Percentiles rank a stretch among this genome's conserved stretches.
These are phyloP conservation scores for Pomacea maculata DNA, from an alignment of 1,140 invertebrate genomes.

Conservation along the genomic window DNA sequence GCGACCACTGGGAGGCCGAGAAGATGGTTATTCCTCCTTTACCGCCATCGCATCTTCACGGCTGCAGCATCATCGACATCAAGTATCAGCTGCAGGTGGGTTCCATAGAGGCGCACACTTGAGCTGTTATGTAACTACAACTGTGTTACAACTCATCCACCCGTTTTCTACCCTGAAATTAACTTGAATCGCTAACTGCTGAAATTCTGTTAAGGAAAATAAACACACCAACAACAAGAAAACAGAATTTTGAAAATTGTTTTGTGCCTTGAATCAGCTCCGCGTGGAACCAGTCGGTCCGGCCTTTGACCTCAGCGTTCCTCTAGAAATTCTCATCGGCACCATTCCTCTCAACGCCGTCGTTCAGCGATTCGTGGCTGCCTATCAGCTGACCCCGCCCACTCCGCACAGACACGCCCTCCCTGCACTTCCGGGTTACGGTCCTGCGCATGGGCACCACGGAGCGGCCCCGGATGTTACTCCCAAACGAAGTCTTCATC, in stretches of 20 bases:
- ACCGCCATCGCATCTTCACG: constrained; percentile 56
- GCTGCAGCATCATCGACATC: constrained; percentile 59
- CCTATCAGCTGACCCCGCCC: constrained; percentile 22
- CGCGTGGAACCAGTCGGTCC: constrained; percentile 53
- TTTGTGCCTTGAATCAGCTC: constrained; percentile 32
- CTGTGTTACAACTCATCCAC: not conserved
- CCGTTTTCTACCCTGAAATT: not conserved
- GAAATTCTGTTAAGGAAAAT: not conserved
- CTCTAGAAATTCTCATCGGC: constrained; percentile 53
- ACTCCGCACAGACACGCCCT: not conserved
- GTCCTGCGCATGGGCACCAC: not conserved
- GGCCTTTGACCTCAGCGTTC: constrained; percentile 53
- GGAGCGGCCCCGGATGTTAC: not conserved
- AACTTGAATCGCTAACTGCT: not conserved
- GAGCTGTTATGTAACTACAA: not conserved
- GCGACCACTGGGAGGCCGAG: constrained; percentile 52
- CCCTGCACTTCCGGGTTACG: not conserved
- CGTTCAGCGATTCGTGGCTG: constrained; percentile 30
- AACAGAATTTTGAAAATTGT: not conserved
- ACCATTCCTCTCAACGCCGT: constrained; percentile 45
- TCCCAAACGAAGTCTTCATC: not conserved
- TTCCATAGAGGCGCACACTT: not conserved
- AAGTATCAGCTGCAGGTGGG: constrained; percentile 56
- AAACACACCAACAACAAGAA: not conserved
- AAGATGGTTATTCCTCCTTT: constrained; percentile 50